These are phyloP conservation scores for Botrylloides violaceus DNA, from an alignment of 23 tunicate species.

Conservation along the genomic window DNA sequence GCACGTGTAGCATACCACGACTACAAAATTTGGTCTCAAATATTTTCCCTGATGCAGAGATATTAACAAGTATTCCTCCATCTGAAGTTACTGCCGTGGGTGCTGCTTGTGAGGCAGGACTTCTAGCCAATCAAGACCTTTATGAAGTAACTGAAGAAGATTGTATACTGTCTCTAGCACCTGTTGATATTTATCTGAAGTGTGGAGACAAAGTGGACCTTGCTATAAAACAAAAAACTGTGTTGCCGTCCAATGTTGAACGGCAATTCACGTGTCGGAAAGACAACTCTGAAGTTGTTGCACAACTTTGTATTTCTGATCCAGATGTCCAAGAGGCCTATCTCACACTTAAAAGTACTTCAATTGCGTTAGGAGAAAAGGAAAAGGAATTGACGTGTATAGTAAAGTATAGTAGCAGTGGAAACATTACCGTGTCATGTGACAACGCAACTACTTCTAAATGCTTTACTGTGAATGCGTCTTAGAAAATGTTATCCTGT, in stretches of 20 bases:
- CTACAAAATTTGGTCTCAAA: constrained; percentile 10
- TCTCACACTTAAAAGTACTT: background rate
- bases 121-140: constrained; percentile 3
- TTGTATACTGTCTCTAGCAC: constrained; percentile 1
- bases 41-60: constrained; percentile 7
- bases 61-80: constrained; percentile 15
- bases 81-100: constrained; percentile 22
- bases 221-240: constrained; percentile 8
- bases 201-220: constrained; percentile 2
- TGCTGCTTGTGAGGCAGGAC: constrained; percentile 14
- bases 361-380: background rate
- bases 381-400: background rate
- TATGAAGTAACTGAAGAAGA: constrained; percentile 20
- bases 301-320: background rate
- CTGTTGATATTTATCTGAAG: constrained; percentile 16
- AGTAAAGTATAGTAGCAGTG: background rate
- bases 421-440: background rate
- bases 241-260: constrained; percentile 1
- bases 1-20: constrained; percentile 16
- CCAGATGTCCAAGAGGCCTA: background rate
- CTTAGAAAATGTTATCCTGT: too few species aligned
- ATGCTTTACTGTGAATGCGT: background rate
- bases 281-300: background rate
- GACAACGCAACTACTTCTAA: background rate
- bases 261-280: background rate